Evolutionary conservation across 2,888 invertebrate species (phyloP), one percentile per base, ranked within the genome.

Genomic region (Ametastegia equiseti): DNA sequence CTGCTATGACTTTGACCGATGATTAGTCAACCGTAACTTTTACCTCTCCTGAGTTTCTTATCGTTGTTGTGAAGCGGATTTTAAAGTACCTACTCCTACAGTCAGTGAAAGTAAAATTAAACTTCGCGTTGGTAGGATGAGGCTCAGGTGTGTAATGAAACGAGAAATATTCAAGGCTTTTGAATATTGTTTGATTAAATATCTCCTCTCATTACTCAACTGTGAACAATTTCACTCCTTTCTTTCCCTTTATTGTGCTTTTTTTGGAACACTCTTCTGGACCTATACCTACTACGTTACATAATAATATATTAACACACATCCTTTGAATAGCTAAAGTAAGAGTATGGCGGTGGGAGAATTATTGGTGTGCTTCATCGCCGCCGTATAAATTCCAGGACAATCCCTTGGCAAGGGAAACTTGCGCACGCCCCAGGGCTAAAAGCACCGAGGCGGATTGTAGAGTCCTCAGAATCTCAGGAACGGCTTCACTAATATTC

Each of bases 381-480:
- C 60, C 27, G 60, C 60, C 23, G 27, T 27, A 33, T 57, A 63
- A 63, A 78, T 60, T 60, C 78, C 78, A 33, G n/a, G 27, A 75
- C 57, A 42, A 63, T 54, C 60, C 78, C 45, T 78, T 30, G 7
- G 60, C 27, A 13, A 75, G 9, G 54, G n/a, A 30, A 54, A 75
- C 67, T 60, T 60, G 30, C 6, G 23, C 11, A 63, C 50, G 54
- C 75, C 60, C n/a, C 27, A 42, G 78, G 39, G 78, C 42, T 23
- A 27, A 60, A 78, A 23, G 42, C 30, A n/a, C n/a, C n/a, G n/a
- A 36, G 15, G 9, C 42, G 30, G 11, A 75, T 60, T 78, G 23
- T 33, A 63, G 78, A 39, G 42, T 60, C 78, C 63, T 63, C 19
- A 63, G 63, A 78, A 78, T 78, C 78, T 60, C 45, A n/a, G 78